Evolutionary conservation across 2,113 vertebrate species (phyloP), one percentile per base, ranked within the genome.

Genomic region (Tragulus kanchil): DNA sequence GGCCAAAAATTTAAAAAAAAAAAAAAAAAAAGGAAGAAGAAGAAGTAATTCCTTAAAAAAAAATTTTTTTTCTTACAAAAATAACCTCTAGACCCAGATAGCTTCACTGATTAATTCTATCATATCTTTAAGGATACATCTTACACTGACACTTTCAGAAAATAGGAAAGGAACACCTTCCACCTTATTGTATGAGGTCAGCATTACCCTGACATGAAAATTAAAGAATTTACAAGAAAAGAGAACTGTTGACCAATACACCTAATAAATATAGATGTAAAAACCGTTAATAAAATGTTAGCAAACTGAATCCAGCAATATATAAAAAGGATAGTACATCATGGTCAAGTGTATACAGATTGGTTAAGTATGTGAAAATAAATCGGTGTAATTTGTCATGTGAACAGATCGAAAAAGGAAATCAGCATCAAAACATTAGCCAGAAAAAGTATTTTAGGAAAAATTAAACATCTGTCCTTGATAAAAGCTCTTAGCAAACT

Each of bases 171-270:
- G 48, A 73, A 71, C 6, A 83, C 50, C 28, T 84, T 28, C 54
- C 26, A 56, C 2, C 21, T 89, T 90, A 75, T 67, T 96, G 90
- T 59, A 54, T 94, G 45, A 96, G 54, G 5, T 84, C 90, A 84
- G n/a, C 62, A 52, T 97, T 94, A 87, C 21, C 28, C 62, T 90
- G 25, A 90, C 81, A 94, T 92, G 52, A 96, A 93, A 92, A 96
- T 25, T 31, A 89, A 88, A 73, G 50, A 89, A 90, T 54, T 91
- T 92, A 78, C 36, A 85, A 69, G 69, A 89, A 89, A 89, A 92
- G 58, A 59, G 84, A 82, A 73, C 54, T 61, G 8, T 11, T 75
- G 52, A 86, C 62, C 61, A 85, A 59, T 77, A 59, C 84, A 28
- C 54, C 11, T 93, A 82, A 65, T 84, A 90, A 91, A 90, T 61